Conservation (phyloP, 2,113 vertebrate genomes). For the Mola mola region DNA sequence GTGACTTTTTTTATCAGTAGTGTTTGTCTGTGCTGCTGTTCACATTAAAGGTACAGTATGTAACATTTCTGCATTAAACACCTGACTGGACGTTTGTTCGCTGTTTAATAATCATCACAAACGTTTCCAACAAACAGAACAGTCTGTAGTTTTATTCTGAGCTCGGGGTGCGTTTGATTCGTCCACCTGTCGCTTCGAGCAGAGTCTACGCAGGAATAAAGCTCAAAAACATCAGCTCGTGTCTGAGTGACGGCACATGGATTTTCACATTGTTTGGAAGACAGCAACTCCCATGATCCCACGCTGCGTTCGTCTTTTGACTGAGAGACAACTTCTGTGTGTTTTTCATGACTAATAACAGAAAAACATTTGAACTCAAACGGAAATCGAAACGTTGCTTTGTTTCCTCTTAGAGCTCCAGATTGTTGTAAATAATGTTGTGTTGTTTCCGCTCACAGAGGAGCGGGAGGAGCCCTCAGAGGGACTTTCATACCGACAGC, state of each 20-base stretch:
- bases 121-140: not conserved
- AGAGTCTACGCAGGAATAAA: not conserved
- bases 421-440: not conserved
- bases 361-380: too few species aligned
- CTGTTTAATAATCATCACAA: too few species aligned
- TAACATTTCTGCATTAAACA: too few species aligned
- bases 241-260: too few species aligned
- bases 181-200: not conserved
- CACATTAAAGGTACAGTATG: not conserved
- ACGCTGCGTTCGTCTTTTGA: too few species aligned
- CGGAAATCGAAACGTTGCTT: too few species aligned
- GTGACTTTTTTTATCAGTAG: conserved; percentile 18
- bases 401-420: too few species aligned
- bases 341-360: not conserved
- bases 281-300: not conserved
- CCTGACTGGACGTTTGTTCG: too few species aligned
- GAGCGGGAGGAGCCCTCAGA: conserved; percentile 83
- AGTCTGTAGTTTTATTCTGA: not conserved
- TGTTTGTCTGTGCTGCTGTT: not conserved
- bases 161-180: not conserved
- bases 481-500: conserved; percentile 83
- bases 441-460: conserved; percentile 65
- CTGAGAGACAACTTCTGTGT: too few species aligned
- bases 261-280: not conserved
- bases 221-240: not conserved